Evolutionary conservation across 2,888 invertebrate genomes (phyloP).

Genomic region (Lasioglossum morio): DNA sequence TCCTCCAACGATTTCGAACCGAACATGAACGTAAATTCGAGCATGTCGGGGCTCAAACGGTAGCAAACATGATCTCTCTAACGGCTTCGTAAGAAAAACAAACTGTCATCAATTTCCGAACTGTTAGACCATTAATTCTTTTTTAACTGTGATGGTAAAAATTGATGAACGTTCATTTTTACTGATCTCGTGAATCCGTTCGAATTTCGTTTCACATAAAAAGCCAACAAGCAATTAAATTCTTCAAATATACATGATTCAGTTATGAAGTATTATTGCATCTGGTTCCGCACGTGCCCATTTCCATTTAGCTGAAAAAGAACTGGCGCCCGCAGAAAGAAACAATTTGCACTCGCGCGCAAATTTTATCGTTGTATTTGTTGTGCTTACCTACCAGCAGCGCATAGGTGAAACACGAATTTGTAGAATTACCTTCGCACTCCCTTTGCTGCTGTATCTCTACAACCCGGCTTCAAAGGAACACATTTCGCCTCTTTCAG

Average conservation of each 20-base stretch:
- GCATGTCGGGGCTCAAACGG: not conserved
- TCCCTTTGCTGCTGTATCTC: conserved; percentile 43
- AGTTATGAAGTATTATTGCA: not conserved
- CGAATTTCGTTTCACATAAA: too few relatives aligned
- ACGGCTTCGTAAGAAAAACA: not conserved
- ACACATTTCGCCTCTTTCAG: conserved; percentile 61
- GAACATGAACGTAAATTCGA: not conserved
- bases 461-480: conserved; percentile 61
- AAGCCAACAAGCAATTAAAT: not conserved
- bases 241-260: not conserved
- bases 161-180: too few relatives aligned
- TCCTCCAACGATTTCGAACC: not conserved
- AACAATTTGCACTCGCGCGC: conserved; percentile 35
- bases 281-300: not conserved
- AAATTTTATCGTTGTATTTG: conserved; percentile 6
- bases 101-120: not conserved
- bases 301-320: not conserved
- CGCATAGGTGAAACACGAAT: conserved; percentile 42
- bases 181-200: too few relatives aligned
- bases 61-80: not conserved
- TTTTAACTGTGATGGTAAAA: not conserved
- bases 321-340: conserved; percentile 18
- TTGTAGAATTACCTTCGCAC: conserved; percentile 42
- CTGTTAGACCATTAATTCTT: not conserved
- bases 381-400: conserved; percentile 19